Evolutionary conservation across 2,113 vertebrate species (phyloP).

Genomic region (Labeo catla): DNA sequence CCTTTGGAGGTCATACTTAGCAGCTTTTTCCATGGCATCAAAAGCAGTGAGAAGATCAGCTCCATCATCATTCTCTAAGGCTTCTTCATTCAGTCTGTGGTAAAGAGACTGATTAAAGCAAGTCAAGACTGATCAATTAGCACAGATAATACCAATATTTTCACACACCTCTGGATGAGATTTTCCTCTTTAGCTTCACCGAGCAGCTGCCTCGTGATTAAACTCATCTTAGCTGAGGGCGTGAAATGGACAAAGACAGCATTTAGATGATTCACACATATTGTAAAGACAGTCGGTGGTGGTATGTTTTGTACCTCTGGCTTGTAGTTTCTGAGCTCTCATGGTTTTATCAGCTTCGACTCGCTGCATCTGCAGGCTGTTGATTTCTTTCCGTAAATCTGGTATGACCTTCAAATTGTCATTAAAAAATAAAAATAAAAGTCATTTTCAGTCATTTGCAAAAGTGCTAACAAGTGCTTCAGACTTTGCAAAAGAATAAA

Average conservation of each 20-base stretch:
- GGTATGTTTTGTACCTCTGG: slow-evolving; percentile 78
- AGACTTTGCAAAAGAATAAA: background rate
- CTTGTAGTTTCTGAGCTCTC: slow-evolving; percentile 83
- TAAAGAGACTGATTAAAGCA: background rate
- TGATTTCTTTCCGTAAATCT: slow-evolving; percentile 88
- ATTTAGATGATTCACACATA: background rate
- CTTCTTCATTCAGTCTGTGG: slow-evolving; percentile 80
- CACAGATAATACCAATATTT: background rate
- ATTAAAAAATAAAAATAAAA: background rate
- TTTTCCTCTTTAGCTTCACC: slow-evolving; percentile 84
- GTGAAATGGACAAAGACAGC: background rate
- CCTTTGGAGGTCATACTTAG: slow-evolving; percentile 75
- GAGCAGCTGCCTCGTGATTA: slow-evolving; percentile 85
- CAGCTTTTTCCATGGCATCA: slow-evolving; percentile 88
- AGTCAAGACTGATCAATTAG: background rate
- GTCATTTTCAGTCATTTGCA: background rate
- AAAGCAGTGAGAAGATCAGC: slow-evolving; percentile 87
- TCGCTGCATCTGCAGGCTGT: slow-evolving; percentile 84
- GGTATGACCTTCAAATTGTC: slow-evolving; percentile 79
- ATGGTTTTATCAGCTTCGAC: slow-evolving; percentile 82
- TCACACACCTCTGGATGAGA: slow-evolving; percentile 79
- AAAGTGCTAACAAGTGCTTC: background rate
- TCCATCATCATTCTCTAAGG: slow-evolving; percentile 83
- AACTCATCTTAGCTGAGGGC: slow-evolving; percentile 85
- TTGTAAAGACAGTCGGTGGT: background rate